Conservation (phyloP, 2,888 invertebrate species). For the Latrodectus elegans region DNA sequence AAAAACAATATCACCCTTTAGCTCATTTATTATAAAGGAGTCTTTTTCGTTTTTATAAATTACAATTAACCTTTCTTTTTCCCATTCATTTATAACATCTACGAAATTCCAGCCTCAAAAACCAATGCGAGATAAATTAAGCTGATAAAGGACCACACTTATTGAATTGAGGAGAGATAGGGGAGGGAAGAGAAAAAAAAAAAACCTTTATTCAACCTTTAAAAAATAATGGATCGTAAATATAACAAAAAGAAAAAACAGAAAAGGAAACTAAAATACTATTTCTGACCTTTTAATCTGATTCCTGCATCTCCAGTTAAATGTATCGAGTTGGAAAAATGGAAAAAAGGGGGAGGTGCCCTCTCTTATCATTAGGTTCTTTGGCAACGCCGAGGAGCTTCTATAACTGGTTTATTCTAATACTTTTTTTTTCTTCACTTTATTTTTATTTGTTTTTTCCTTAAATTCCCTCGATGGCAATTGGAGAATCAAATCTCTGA, state of each 20-base stretch:
- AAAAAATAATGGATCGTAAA: slow-evolving; percentile 69
- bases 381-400: slow-evolving; percentile 50
- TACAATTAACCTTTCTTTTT: slow-evolving; percentile 68
- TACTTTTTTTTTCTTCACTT: slow-evolving; percentile 29
- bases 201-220: slow-evolving; percentile 60
- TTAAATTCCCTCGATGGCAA: slow-evolving; percentile 33
- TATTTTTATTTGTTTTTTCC: slow-evolving; percentile 14
- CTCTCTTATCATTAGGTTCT: slow-evolving; percentile 67
- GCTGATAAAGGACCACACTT: slow-evolving; percentile 67
- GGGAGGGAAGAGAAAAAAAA: slow-evolving; percentile 24
- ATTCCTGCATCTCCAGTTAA: slow-evolving; percentile 63
- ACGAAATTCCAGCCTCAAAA: slow-evolving; percentile 57
- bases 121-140: slow-evolving; percentile 68
- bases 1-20: slow-evolving; percentile 64
- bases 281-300: slow-evolving; percentile 69
- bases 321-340: slow-evolving; percentile 68
- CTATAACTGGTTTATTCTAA: slow-evolving; percentile 67
- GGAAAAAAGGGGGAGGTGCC: slow-evolving; percentile 56
- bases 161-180: slow-evolving; percentile 55
- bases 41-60: slow-evolving; percentile 62
- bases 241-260: slow-evolving; percentile 62
- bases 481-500: slow-evolving; percentile 57
- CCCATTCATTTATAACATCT: slow-evolving; percentile 67
- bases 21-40: slow-evolving; percentile 48
- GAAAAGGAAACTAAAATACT: slow-evolving; percentile 64